phyloP scores from a whole-genome alignment of 2,888 invertebrate species.

The Calephelis perditalis region DNA sequence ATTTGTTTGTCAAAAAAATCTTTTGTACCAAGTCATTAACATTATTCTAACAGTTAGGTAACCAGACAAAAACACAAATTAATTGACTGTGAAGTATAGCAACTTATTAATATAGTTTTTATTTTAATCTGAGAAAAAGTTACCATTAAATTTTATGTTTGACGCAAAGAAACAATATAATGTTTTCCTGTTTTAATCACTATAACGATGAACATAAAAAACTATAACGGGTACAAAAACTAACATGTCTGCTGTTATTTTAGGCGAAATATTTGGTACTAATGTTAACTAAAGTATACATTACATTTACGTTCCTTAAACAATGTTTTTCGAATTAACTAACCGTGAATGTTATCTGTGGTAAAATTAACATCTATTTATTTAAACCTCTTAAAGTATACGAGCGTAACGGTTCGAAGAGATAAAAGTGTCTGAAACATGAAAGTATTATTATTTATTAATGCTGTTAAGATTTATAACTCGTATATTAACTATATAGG shows the following conservation, averaged over 20 bases:
- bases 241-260: neutral
- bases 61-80: too few relatives aligned
- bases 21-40: too few relatives aligned
- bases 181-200: too few relatives aligned
- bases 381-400: constrained; percentile 3
- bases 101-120: too few relatives aligned
- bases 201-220: neutral
- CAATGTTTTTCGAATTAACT: constrained; percentile 8
- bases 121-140: too few relatives aligned
- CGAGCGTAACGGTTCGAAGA: neutral
- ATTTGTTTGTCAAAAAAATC: too few relatives aligned
- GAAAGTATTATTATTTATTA: constrained; percentile 10
- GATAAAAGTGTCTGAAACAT: constrained; percentile 2
- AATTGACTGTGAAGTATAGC: too few relatives aligned
- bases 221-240: neutral
- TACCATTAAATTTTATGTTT: too few relatives aligned
- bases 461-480: neutral
- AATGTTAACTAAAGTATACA: constrained; percentile 1
- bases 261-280: neutral
- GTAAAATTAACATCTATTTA: constrained; percentile 4
- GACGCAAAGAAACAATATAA: too few relatives aligned
- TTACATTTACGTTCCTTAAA: neutral
- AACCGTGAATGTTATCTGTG: constrained; percentile 10
- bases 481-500: neutral
- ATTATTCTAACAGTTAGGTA: too few relatives aligned